These are phyloP conservation scores for Nomada lathburiana DNA, from an alignment of 2,888 invertebrate species.

Conservation along the genomic window DNA sequence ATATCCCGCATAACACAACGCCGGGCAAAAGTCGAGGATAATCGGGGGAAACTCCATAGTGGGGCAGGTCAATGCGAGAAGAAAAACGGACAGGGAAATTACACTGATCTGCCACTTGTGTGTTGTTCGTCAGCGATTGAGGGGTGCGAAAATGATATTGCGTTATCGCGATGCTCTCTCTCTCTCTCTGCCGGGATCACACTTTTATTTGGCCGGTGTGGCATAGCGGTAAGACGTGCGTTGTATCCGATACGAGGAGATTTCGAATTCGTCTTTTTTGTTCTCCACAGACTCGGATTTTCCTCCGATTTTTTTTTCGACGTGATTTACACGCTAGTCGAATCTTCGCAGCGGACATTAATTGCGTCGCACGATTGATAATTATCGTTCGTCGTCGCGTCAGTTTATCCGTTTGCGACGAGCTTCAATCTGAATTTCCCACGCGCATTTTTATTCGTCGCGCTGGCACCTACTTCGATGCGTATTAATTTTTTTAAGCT, in stretches of 20 bases:
- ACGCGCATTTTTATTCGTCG: neutral
- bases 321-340: too few species aligned
- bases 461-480: neutral
- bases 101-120: constrained; percentile 7
- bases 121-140: constrained; percentile 36
- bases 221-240: too few species aligned
- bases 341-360: too few species aligned
- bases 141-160: constrained; percentile 12
- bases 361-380: too few species aligned
- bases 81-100: constrained; percentile 38
- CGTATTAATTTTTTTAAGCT: constrained; percentile 13
- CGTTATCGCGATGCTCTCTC: neutral
- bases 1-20: constrained; percentile 64
- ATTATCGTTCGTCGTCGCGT: too few species aligned
- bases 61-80: constrained; percentile 47
- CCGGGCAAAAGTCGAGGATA: constrained; percentile 63
- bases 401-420: too few species aligned
- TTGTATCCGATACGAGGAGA: too few species aligned
- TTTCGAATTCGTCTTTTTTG: too few species aligned
- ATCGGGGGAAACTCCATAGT: constrained; percentile 51
- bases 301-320: too few species aligned
- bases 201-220: neutral
- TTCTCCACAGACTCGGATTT: too few species aligned
- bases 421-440: too few species aligned
- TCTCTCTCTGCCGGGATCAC: neutral